Percentiles rank a stretch among this genome's conserved stretches.
Conservation (phyloP, 2,888 invertebrate species). For the Trissoscelio sp. region DNA sequence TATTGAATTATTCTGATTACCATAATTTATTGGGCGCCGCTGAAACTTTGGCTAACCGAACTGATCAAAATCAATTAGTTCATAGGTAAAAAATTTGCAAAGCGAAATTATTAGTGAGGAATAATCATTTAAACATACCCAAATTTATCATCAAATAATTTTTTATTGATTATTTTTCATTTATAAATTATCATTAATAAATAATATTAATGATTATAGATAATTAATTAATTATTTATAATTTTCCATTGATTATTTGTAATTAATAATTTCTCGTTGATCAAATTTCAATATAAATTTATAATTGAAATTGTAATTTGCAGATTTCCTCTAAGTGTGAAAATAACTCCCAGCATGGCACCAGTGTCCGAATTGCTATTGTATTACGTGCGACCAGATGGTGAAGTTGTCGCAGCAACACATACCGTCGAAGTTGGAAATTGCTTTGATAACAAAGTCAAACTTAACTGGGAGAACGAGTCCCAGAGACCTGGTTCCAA, state of each 20-base stretch:
- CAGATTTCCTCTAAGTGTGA: constrained; percentile 84
- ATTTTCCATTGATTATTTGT: no score
- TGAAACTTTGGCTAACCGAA: constrained; percentile 75
- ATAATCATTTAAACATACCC: no score
- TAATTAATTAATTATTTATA: no score
- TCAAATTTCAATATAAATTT: no score
- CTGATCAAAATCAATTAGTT: constrained; percentile 75
- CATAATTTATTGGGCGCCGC: constrained; percentile 78
- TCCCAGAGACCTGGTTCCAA: constrained; percentile 84
- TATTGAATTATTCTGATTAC: constrained; percentile 80
- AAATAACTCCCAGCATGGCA: constrained; percentile 84
- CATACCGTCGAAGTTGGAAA: constrained; percentile 84
- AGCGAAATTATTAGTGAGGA: no score
- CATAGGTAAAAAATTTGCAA: constrained; percentile 74
- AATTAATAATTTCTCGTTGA: no score
- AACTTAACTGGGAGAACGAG: constrained; percentile 83
- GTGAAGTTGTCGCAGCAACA: constrained; percentile 85
- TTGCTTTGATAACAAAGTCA: constrained; percentile 85
- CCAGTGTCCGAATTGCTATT: constrained; percentile 84
- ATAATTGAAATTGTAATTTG: no score
- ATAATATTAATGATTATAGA: no score
- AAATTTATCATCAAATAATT: constrained; percentile 7
- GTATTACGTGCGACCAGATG: constrained; percentile 85
- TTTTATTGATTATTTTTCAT: no score
- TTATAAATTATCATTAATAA: no score